Evolutionary conservation across 2,888 invertebrate species (phyloP).

Genomic region (Gari tellinella): DNA sequence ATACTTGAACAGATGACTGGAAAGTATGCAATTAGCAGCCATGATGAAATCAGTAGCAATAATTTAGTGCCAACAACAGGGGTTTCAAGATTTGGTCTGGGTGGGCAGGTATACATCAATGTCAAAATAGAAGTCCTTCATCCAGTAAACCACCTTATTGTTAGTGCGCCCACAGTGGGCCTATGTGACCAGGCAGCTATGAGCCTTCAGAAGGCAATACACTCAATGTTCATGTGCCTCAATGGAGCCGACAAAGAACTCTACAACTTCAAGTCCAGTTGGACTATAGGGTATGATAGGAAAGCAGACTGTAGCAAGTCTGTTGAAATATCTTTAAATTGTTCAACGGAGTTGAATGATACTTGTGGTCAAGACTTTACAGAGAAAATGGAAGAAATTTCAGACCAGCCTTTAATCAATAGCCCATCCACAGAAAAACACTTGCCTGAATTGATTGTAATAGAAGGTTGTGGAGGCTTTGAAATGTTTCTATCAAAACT

Average conservation of each 20-base stretch:
- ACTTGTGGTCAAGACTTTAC: no score
- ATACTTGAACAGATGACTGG: constrained; percentile 49
- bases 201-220: constrained; percentile 51
- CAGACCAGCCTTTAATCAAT: neutral
- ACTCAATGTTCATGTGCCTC: constrained; percentile 23
- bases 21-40: constrained; percentile 18
- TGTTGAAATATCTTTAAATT: no score
- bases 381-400: neutral
- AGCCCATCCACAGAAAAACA: no score
- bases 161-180: constrained; percentile 66
- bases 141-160: constrained; percentile 38
- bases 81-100: constrained; percentile 10
- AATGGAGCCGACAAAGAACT: no score
- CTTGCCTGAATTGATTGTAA: neutral
- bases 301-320: no score
- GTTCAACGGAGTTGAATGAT: no score
- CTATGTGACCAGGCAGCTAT: constrained; percentile 56
- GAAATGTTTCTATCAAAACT: constrained; percentile 55
- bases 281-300: no score
- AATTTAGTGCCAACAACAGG: constrained; percentile 1
- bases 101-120: constrained; percentile 37
- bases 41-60: constrained; percentile 28
- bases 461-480: constrained; percentile 64
- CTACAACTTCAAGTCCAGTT: no score
- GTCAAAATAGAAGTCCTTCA: constrained; percentile 7